Conservation (phyloP, 2,888 invertebrate genomes). For the Sinodicranocentrus sp. region DNA sequence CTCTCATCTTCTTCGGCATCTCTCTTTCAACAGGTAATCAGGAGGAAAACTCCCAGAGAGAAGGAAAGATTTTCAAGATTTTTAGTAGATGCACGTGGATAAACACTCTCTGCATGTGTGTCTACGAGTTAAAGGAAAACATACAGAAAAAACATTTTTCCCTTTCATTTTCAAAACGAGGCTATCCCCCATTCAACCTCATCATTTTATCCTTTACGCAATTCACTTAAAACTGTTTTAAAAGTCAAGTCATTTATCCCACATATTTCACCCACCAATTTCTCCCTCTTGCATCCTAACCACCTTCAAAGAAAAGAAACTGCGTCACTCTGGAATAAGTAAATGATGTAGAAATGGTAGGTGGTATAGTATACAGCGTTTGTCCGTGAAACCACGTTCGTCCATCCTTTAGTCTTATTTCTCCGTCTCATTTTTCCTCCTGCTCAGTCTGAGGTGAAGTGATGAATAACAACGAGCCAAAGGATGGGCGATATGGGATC, state of each 20-base stretch:
- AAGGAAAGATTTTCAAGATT: background rate
- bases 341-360: conserved; percentile 7
- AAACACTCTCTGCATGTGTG: too few species aligned
- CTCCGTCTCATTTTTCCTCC: conserved; percentile 13
- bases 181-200: too few species aligned
- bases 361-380: background rate
- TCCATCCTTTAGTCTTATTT: conserved; percentile 24
- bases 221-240: too few species aligned
- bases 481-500: conserved; percentile 8
- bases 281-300: too few species aligned
- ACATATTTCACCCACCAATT: too few species aligned
- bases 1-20: conserved; percentile 35
- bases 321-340: too few species aligned
- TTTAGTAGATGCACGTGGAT: conserved; percentile 46
- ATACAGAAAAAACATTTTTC: background rate
- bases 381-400: conserved; percentile 15
- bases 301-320: too few species aligned
- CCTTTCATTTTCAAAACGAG: background rate
- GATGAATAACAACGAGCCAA: conserved; percentile 57
- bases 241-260: too few species aligned
- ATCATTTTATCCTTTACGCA: too few species aligned
- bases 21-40: conserved; percentile 67
- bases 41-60: background rate
- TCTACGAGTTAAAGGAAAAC: background rate
- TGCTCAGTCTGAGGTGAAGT: conserved; percentile 51